phyloP scores from a whole-genome alignment of 2,888 invertebrate species.

The Omphaloscelis lunosa region DNA sequence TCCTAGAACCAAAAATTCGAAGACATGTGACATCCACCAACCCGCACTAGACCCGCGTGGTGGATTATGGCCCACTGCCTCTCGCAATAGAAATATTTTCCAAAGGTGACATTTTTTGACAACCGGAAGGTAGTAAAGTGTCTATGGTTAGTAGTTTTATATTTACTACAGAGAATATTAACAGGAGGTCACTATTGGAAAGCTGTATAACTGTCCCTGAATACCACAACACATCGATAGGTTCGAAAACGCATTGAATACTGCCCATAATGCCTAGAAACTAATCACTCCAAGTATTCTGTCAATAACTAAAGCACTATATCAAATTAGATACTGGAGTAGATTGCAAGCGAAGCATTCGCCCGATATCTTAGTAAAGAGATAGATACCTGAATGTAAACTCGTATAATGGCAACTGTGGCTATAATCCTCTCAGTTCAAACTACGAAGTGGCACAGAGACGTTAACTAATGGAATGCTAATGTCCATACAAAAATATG shows the following conservation, averaged over 20 bases:
- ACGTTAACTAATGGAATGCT: conserved; percentile 16
- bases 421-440: conserved; percentile 20
- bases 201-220: no score
- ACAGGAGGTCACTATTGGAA: no score
- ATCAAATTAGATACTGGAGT: no score
- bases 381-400: conserved; percentile 11
- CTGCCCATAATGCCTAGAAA: no score
- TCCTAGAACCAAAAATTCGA: neutral
- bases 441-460: neutral
- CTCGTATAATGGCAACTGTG: conserved; percentile 8
- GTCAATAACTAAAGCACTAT: no score
- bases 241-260: no score
- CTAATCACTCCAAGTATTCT: no score
- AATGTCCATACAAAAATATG: neutral
- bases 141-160: no score
- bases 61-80: neutral
- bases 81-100: neutral
- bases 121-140: no score
- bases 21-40: neutral
- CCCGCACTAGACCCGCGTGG: neutral
- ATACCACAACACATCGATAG: no score
- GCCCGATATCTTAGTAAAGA: neutral
- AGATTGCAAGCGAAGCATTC: conserved; percentile 11
- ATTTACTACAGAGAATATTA: no score
- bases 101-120: no score